A percentile compares a stretch with the other conserved stretches of the same genome.
These are phyloP conservation scores for Saccostrea echinata DNA, from an alignment of 1,140 invertebrate species.

Conservation along the genomic window DNA sequence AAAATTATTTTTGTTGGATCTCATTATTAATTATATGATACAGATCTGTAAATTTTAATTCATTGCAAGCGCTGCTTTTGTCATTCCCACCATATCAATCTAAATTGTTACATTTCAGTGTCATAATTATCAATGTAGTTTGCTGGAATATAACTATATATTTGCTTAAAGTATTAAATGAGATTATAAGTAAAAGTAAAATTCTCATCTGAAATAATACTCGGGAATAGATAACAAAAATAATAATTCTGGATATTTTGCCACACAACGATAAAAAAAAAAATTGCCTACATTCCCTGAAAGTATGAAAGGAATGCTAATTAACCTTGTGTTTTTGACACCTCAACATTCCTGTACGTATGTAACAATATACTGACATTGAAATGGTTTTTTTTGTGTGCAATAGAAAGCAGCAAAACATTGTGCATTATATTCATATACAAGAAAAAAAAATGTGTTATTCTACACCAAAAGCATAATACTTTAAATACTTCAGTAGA, in stretches of 20 bases:
- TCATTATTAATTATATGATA: neutral
- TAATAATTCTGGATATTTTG: neutral
- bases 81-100: neutral
- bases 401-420: neutral
- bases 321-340: neutral
- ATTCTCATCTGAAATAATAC: neutral
- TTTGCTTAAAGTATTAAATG: neutral
- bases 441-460: neutral
- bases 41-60: neutral
- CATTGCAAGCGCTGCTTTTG: slow-evolving; percentile 14
- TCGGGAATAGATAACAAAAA: neutral
- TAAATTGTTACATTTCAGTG: neutral
- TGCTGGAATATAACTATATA: neutral
- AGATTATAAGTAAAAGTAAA: neutral
- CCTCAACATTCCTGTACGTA: neutral
- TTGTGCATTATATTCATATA: slow-evolving; percentile 12
- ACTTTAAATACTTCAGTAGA: neutral
- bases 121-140: neutral
- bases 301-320: neutral
- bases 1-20: slow-evolving; percentile 29
- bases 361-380: neutral
- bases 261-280: neutral
- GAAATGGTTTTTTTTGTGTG: slow-evolving; percentile 14
- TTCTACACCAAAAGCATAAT: neutral
- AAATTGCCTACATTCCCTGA: neutral